Evolutionary conservation across 2,888 invertebrate genomes (phyloP).

Genomic region (Tiliacea citrago): DNA sequence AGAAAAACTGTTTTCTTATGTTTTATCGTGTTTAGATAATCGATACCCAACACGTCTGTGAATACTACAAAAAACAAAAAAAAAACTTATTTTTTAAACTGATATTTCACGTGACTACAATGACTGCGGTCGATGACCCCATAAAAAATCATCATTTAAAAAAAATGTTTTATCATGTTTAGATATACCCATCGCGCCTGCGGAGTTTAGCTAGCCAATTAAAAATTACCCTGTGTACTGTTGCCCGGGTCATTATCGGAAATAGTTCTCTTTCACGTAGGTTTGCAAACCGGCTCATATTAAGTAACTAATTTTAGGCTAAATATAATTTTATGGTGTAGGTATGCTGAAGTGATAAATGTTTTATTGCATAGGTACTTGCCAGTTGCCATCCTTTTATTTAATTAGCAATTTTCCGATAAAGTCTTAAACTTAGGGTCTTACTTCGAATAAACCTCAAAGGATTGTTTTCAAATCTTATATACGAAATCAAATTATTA

Average conservation of each 20-base stretch:
- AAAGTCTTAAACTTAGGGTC: background rate
- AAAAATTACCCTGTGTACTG: too few species aligned
- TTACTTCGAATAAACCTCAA: constrained; percentile 1
- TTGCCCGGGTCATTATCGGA: background rate
- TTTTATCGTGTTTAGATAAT: too few species aligned
- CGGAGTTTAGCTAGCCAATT: too few species aligned
- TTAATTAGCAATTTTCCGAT: background rate
- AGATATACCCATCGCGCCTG: too few species aligned
- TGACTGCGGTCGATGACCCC: too few species aligned
- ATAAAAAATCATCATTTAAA: too few species aligned
- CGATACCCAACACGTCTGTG: too few species aligned
- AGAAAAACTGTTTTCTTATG: too few species aligned
- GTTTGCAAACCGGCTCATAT: background rate
- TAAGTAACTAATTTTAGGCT: background rate
- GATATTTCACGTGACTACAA: too few species aligned
- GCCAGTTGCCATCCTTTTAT: background rate
- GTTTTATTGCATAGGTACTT: background rate
- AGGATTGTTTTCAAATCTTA: background rate
- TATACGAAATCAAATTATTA: background rate
- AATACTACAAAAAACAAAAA: too few species aligned
- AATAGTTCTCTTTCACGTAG: background rate
- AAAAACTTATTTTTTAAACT: too few species aligned
- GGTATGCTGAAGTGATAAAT: background rate
- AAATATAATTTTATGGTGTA: background rate
- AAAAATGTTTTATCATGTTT: too few species aligned